Conservation (phyloP, 1,140 invertebrate species). For the Bombyx mori region DNA sequence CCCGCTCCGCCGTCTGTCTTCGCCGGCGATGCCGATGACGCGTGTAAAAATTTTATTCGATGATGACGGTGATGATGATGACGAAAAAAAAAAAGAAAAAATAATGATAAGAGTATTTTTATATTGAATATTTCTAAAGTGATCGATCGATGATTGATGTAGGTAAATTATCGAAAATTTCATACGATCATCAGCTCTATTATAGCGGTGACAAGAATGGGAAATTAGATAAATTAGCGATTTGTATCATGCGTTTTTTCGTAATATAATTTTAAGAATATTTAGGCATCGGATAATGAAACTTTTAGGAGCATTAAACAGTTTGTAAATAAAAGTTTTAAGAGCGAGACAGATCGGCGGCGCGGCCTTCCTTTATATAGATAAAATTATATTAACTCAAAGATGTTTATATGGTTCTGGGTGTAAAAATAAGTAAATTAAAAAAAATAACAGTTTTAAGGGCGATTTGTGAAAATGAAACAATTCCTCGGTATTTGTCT, state of each 20-base stretch:
- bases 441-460: conserved; percentile 51
- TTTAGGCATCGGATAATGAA: conserved; percentile 65
- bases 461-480: conserved; percentile 30
- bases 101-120: conserved; percentile 66
- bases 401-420: conserved; percentile 73
- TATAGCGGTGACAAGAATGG: conserved; percentile 65
- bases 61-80: too few species aligned
- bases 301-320: conserved; percentile 70
- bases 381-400: conserved; percentile 72
- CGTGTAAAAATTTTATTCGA: conserved; percentile 63
- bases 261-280: conserved; percentile 70
- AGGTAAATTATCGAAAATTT: conserved; percentile 66
- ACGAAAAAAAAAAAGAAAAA: too few species aligned
- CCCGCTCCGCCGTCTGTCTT: conserved; percentile 33
- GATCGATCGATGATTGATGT: conserved; percentile 42
- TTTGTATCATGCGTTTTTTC: conserved; percentile 67
- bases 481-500: conserved; percentile 66
- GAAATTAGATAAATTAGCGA: conserved; percentile 68
- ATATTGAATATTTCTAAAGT: conserved; percentile 73
- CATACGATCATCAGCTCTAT: conserved; percentile 39
- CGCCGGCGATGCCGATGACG: conserved; percentile 53
- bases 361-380: conserved; percentile 58
- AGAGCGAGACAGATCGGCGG: conserved; percentile 36
- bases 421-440: conserved; percentile 67
- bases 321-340: conserved; percentile 70